A percentile compares a stretch with the other conserved stretches of the same genome.
These are phyloP conservation scores for Gopherus evgoodei DNA, from an alignment of 2,113 vertebrate genomes.

Conservation along the genomic window DNA sequence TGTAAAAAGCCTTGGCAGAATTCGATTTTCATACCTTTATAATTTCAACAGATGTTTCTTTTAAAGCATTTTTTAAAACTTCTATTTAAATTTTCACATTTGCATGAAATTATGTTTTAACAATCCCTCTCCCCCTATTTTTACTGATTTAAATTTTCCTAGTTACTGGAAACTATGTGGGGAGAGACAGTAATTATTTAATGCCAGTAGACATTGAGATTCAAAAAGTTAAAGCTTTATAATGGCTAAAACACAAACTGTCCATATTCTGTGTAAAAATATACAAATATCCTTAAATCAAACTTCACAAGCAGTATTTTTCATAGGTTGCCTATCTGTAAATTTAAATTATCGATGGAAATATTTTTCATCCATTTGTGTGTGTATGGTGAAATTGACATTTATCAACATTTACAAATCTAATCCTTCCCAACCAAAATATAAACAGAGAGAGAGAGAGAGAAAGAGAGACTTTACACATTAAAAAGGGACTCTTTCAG, in stretches of 20 bases:
- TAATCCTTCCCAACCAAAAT: neutral
- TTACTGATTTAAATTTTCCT: neutral
- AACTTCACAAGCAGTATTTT: too few relatives aligned
- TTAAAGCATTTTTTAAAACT: neutral
- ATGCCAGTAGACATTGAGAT: too few relatives aligned
- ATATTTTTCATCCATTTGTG: neutral
- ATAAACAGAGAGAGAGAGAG: slow-evolving; percentile 12
- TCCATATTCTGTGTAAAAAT: too few relatives aligned
- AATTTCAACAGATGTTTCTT: neutral
- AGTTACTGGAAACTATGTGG: neutral
- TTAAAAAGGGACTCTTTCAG: neutral
- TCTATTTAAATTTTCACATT: neutral
- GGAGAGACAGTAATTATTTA: neutral
- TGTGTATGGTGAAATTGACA: too few relatives aligned
- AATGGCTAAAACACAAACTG: too few relatives aligned
- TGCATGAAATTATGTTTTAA: neutral
- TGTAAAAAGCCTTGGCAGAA: neutral
- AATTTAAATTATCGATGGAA: neutral
- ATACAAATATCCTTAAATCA: too few relatives aligned
- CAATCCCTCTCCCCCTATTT: too few relatives aligned
- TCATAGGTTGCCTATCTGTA: neutral
- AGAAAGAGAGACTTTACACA: neutral
- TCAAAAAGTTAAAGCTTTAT: too few relatives aligned
- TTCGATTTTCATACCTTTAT: neutral
- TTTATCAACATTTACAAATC: neutral